phyloP scores from a whole-genome alignment of 2,113 vertebrate genomes.

The Peromyscus californicus region DNA sequence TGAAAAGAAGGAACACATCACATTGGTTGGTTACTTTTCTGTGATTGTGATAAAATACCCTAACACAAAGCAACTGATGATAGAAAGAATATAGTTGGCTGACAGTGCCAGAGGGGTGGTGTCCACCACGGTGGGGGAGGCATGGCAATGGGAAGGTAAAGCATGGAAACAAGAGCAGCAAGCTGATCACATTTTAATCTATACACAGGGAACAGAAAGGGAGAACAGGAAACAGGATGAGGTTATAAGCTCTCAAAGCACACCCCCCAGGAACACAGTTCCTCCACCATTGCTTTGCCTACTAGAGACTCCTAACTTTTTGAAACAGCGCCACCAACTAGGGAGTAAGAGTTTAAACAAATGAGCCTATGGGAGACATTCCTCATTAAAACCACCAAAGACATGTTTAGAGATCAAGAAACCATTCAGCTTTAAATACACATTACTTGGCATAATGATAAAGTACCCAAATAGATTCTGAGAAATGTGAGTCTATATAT shows the following conservation, averaged over 20 bases:
- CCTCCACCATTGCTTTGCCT: not conserved
- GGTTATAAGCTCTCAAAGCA: not conserved
- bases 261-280: not conserved
- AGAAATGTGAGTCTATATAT: not conserved
- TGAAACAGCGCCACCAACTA: not conserved
- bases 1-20: not conserved
- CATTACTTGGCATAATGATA: not conserved
- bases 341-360: not conserved
- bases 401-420: not conserved
- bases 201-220: not conserved
- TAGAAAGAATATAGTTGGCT: not conserved
- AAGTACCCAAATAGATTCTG: not conserved
- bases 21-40: not conserved
- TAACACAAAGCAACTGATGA: not conserved
- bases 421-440: not conserved
- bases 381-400: not conserved
- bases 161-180: too few species aligned
- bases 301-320: not conserved
- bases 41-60: not conserved
- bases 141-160: too few species aligned
- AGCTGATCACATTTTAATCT: not conserved
- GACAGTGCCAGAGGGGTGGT: not conserved
- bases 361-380: not conserved
- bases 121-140: too few species aligned
- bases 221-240: not conserved